phyloP scores from a whole-genome alignment of 2,888 invertebrate genomes.

The Spisula solida region DNA sequence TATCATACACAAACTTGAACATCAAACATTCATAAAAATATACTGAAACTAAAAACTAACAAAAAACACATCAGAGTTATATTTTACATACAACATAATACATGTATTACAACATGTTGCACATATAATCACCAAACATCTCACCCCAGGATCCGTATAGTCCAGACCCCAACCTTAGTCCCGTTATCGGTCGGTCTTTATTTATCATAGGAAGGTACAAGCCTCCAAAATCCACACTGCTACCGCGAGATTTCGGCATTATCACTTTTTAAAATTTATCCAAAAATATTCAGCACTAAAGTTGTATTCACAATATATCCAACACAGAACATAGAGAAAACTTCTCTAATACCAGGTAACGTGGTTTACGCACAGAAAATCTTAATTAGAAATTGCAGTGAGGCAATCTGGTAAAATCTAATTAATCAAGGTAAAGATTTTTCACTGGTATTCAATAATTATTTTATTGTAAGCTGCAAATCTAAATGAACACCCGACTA shows the following conservation, averaged over 20 bases:
- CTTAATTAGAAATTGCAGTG: background rate
- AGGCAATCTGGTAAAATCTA: background rate
- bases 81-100: background rate
- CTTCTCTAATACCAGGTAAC: background rate
- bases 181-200: constrained; percentile 68
- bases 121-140: constrained; percentile 21
- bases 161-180: constrained; percentile 53
- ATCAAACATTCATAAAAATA: background rate
- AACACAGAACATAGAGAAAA: background rate
- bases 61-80: background rate
- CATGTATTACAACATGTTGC: background rate
- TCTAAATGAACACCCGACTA: background rate
- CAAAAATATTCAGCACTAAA: background rate
- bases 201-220: constrained; percentile 71
- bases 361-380: background rate
- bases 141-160: constrained; percentile 66
- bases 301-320: background rate
- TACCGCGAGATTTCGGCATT: constrained; percentile 60
- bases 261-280: background rate
- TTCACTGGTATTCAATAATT: background rate
- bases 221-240: constrained; percentile 53
- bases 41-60: background rate
- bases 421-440: constrained; percentile 23
- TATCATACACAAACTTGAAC: background rate
- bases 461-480: background rate